Conservation (phyloP, 2,113 vertebrate species). For the Paramormyrops kingsleyae region DNA sequence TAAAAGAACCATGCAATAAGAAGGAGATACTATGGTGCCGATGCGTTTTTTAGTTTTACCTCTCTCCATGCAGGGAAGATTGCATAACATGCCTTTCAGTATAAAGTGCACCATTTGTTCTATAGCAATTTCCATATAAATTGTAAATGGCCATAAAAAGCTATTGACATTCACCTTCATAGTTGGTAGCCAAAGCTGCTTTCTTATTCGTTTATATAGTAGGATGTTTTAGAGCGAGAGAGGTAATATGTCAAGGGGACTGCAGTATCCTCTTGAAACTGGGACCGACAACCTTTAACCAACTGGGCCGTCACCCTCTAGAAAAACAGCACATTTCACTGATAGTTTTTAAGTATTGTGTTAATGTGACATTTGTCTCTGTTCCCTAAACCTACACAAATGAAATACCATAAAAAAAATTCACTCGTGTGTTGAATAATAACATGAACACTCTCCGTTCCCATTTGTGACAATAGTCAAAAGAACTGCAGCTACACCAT, state of each 20-base stretch:
- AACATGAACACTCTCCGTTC: neutral
- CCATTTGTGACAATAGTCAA: neutral
- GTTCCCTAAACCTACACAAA: neutral
- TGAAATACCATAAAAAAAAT: neutral
- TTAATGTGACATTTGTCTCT: neutral
- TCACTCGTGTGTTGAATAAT: neutral
- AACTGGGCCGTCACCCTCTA: neutral
- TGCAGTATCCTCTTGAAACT: neutral
- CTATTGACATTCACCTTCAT: neutral
- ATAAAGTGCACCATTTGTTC: neutral
- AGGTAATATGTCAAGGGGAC: neutral
- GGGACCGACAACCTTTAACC: neutral
- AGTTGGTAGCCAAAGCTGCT: neutral
- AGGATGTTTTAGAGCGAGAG: neutral
- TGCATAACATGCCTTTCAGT: neutral
- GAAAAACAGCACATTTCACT: neutral
- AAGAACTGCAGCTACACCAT: neutral
- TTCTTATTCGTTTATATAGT: neutral
- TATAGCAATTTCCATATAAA: neutral
- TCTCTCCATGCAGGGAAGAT: neutral
- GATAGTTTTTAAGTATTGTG: neutral
- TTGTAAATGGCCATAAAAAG: neutral
- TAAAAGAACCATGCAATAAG: neutral
- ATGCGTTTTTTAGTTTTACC: neutral
- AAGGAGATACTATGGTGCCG: neutral